Evolutionary conservation across 2,888 invertebrate genomes (phyloP).

Genomic region (Drosophila monieri): DNA sequence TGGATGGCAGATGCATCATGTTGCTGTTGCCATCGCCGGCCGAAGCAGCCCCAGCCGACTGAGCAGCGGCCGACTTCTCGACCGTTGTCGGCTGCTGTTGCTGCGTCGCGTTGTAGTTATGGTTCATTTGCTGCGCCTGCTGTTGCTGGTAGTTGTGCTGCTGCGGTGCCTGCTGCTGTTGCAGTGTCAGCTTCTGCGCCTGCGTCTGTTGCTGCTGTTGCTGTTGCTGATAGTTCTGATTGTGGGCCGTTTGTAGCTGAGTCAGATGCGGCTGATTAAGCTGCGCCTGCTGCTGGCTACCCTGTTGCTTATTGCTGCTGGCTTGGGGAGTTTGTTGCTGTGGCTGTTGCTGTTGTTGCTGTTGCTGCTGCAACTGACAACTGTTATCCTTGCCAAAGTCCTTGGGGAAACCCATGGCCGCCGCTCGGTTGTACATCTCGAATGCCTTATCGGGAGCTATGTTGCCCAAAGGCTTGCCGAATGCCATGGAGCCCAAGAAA

Average conservation of each 20-base stretch:
- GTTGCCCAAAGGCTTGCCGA: slow-evolving; percentile 81
- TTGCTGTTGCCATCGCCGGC: slow-evolving; percentile 55
- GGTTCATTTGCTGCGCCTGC: slow-evolving; percentile 61
- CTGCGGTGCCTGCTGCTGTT: slow-evolving; percentile 48
- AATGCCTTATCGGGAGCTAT: slow-evolving; percentile 83
- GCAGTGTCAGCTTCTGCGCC: slow-evolving; percentile 38
- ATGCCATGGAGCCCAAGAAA: slow-evolving; percentile 82
- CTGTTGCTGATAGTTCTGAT: slow-evolving; percentile 51
- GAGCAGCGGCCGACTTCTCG: slow-evolving; percentile 57
- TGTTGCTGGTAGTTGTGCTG: slow-evolving; percentile 41
- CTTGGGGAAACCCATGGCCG: slow-evolving; percentile 83
- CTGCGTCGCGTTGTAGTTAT: slow-evolving; percentile 63
- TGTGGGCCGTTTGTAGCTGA: slow-evolving; percentile 56
- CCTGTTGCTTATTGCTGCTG: slow-evolving; percentile 48
- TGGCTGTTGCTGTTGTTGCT: slow-evolving; percentile 50
- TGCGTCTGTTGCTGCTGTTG: slow-evolving; percentile 62
- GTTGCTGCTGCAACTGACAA: slow-evolving; percentile 69
- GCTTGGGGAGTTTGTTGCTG: slow-evolving; percentile 52
- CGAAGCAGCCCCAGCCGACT: slow-evolving; percentile 36
- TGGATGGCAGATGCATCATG: slow-evolving; percentile 66
- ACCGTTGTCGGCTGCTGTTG: slow-evolving; percentile 53
- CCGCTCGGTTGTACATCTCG: slow-evolving; percentile 84
- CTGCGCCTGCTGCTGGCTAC: slow-evolving; percentile 49
- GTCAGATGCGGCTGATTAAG: slow-evolving; percentile 53
- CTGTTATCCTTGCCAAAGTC: slow-evolving; percentile 78